A percentile compares a stretch with the other conserved stretches of the same genome.
phyloP scores from a whole-genome alignment of 2,888 invertebrate species.

The Chaetogeoica ovagalla region DNA sequence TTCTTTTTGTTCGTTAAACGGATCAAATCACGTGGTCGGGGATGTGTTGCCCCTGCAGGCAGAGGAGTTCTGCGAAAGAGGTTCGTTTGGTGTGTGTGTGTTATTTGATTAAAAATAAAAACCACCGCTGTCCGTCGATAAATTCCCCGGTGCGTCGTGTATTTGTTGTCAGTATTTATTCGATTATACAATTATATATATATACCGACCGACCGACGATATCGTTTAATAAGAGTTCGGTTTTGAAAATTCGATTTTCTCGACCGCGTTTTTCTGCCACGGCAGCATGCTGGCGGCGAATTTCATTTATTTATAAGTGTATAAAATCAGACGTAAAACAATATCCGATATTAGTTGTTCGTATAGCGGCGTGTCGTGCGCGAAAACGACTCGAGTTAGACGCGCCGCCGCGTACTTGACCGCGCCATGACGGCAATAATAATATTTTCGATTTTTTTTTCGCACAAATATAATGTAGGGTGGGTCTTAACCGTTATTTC shows the following conservation, averaged over 20 bases:
- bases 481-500: no score
- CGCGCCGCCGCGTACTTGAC: no score
- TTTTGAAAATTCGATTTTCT: slow-evolving; percentile 24
- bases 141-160: not conserved
- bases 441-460: no score
- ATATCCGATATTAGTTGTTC: no score
- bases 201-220: not conserved
- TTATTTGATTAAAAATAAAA: slow-evolving; percentile 29
- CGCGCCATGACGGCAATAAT: no score
- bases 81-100: not conserved
- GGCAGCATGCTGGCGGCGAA: not conserved
- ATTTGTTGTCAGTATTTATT: slow-evolving; percentile 1
- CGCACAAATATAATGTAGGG: no score
- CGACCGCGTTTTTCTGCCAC: not conserved
- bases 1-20: slow-evolving; percentile 7
- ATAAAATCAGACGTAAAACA: not conserved
- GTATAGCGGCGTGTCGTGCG: no score
- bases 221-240: slow-evolving; percentile 20
- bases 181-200: not conserved
- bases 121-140: not conserved
- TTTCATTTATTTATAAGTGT: not conserved
- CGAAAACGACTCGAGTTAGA: no score
- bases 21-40: no score
- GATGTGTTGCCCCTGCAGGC: not conserved
- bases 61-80: not conserved